phyloP scores from a whole-genome alignment of 2,113 vertebrate species.

The Pedionomus torquatus region DNA sequence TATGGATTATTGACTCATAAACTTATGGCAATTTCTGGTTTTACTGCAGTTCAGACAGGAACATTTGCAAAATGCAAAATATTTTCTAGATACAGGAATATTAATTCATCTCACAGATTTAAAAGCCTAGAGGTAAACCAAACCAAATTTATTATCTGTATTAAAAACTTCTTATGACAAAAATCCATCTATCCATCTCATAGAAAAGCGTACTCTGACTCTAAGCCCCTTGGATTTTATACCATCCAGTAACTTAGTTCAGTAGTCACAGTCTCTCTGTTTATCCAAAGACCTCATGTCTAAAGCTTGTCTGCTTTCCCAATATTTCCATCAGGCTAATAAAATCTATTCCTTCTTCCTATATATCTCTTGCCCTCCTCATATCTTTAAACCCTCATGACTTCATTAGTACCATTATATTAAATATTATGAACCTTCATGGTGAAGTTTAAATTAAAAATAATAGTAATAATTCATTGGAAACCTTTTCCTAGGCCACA shows the following conservation, averaged over 20 bases:
- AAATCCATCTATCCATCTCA: neutral
- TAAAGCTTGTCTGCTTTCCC: neutral
- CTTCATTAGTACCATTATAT: neutral
- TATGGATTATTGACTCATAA: neutral
- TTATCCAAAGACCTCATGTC: neutral
- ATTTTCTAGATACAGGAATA: neutral
- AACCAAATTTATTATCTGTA: neutral
- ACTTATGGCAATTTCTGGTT: neutral
- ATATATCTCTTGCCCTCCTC: neutral
- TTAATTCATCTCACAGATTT: neutral
- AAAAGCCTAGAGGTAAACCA: neutral
- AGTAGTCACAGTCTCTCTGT: neutral
- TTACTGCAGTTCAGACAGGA: neutral
- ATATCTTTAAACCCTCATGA: neutral
- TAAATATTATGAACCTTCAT: neutral
- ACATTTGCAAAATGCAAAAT: neutral
- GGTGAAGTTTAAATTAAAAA: neutral
- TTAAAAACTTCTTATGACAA: slow-evolving; percentile 9
- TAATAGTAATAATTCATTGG: neutral
- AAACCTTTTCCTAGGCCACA: neutral
- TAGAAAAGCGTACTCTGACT: neutral
- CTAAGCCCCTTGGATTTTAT: neutral
- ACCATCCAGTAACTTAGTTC: neutral
- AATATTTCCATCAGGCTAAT: neutral
- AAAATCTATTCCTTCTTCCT: neutral